Evolutionary conservation across 2,888 invertebrate species (phyloP).

Genomic region (Neoascia interrupta): DNA sequence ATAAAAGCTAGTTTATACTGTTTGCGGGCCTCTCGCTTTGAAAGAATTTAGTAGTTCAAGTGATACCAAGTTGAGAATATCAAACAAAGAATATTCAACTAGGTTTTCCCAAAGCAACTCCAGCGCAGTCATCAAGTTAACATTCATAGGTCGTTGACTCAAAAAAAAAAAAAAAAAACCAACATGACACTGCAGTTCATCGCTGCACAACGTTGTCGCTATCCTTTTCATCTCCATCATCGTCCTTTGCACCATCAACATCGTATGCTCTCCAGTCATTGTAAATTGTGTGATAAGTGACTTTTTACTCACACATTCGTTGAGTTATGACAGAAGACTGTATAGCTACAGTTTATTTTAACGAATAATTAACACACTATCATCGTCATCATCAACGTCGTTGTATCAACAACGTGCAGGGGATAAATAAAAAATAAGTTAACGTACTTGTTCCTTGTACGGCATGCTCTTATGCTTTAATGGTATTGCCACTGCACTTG

Average conservation of each 20-base stretch:
- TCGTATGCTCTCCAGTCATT: slow-evolving; percentile 3
- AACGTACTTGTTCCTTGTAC: slow-evolving; percentile 31
- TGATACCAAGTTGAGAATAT: too few relatives aligned
- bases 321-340: neutral
- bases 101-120: too few relatives aligned
- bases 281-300: slow-evolving; percentile 49
- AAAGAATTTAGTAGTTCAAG: too few relatives aligned
- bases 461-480: slow-evolving; percentile 23
- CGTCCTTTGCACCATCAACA: slow-evolving; percentile 5
- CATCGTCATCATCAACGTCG: slow-evolving; percentile 31
- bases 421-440: slow-evolving; percentile 50
- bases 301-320: slow-evolving; percentile 36
- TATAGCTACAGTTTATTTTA: slow-evolving; percentile 31
- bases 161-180: slow-evolving; percentile 17
- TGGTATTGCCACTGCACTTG: slow-evolving; percentile 62
- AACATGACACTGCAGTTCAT: slow-evolving; percentile 27
- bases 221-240: slow-evolving; percentile 33
- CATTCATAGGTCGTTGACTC: slow-evolving; percentile 61
- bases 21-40: too few relatives aligned
- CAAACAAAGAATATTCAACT: too few relatives aligned
- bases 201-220: slow-evolving; percentile 23
- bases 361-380: slow-evolving; percentile 62
- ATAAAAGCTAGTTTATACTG: too few relatives aligned
- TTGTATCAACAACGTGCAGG: slow-evolving; percentile 23
- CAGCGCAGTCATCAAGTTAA: neutral